Percentiles rank a stretch among this genome's conserved stretches.
Evolutionary conservation across 2,113 vertebrate genomes (phyloP).

Genomic region (Oplegnathus fasciatus): DNA sequence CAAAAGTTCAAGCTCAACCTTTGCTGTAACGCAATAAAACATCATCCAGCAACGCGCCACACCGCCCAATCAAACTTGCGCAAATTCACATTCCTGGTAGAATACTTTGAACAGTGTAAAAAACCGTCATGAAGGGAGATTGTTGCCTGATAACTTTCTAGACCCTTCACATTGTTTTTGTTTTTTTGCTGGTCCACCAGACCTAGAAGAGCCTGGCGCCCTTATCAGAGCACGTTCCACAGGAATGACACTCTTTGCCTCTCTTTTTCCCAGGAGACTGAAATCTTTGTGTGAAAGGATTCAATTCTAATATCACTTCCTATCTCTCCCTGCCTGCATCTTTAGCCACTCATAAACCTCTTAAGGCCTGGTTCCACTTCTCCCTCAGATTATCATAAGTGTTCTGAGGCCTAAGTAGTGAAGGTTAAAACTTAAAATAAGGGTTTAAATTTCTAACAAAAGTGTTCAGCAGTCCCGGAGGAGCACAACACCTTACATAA

Average conservation of each 20-base stretch:
- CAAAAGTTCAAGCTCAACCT: too few relatives aligned
- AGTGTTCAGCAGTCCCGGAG: background rate
- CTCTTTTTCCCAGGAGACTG: background rate
- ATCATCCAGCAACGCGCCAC: too few relatives aligned
- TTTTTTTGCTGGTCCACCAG: background rate
- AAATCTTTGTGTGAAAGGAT: constrained; percentile 9
- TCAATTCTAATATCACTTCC: constrained; percentile 8
- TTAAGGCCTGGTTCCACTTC: background rate
- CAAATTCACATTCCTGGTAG: too few relatives aligned
- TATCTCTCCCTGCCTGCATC: background rate
- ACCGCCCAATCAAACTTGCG: too few relatives aligned
- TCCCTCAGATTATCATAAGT: background rate
- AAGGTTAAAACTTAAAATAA: constrained; percentile 1
- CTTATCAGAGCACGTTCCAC: background rate
- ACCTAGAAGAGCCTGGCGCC: background rate
- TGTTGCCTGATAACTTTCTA: background rate
- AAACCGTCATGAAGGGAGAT: too few relatives aligned
- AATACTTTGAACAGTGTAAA: too few relatives aligned
- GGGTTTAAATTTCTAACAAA: background rate
- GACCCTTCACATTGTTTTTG: background rate
- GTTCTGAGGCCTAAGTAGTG: background rate
- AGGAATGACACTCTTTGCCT: background rate
- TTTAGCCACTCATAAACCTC: constrained; percentile 5
- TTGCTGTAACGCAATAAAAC: too few relatives aligned
- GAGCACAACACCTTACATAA: background rate